Conservation (phyloP, 2,113 vertebrate genomes). For the Tragelaphus scriptus region DNA sequence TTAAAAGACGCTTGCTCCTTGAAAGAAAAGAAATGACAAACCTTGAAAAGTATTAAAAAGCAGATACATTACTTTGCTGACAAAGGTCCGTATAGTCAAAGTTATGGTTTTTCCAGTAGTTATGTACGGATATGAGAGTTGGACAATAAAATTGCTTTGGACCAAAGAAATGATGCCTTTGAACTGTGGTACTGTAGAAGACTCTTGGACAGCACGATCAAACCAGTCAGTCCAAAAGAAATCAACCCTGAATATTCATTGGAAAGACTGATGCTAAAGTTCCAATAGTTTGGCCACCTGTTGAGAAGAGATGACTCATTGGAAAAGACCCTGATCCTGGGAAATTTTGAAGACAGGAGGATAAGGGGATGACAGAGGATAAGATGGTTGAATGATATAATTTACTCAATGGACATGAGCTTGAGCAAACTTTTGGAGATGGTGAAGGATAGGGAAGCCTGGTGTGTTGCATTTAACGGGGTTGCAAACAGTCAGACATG, state of each 20-base stretch:
- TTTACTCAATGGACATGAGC: background rate
- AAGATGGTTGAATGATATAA: background rate
- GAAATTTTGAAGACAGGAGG: background rate
- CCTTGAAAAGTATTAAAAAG: background rate
- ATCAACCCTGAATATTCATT: background rate
- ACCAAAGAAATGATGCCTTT: background rate
- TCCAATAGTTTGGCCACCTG: background rate
- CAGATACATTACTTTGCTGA: background rate
- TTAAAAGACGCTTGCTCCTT: background rate
- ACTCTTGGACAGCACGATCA: background rate
- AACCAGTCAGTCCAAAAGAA: background rate
- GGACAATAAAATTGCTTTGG: background rate
- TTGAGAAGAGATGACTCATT: background rate
- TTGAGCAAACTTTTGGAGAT: background rate
- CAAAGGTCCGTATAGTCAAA: background rate
- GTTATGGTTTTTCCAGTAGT: background rate
- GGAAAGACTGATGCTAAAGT: background rate
- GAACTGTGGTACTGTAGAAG: background rate
- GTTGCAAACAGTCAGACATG: background rate
- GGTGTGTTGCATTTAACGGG: background rate
- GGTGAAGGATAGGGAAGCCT: background rate
- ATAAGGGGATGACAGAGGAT: background rate
- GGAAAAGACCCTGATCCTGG: background rate
- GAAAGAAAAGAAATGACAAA: background rate
- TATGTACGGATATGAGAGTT: background rate